Evolutionary conservation across 2,797 vertebrate genomes (phyloP), one percentile per base, ranked within the genome.

Genomic region (Columba guinea): DNA sequence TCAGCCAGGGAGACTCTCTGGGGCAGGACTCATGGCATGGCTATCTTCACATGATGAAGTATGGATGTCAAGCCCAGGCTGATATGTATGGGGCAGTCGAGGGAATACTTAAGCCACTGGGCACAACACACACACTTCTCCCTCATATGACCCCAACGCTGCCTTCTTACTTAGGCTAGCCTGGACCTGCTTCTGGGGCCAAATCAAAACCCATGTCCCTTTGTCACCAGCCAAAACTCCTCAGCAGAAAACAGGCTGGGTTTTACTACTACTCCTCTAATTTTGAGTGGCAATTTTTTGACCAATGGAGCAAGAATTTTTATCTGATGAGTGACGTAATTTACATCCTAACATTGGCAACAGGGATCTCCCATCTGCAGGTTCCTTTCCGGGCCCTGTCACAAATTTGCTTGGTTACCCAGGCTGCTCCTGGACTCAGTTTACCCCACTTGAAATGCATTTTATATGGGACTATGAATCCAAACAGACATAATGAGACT

Each of bases 71-170:
- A 70, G 32, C 5, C 28, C 37, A 2, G 21, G 7, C 7, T 52
- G 49, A 81, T 32, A 28, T 26, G n/a, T 1, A 37, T 0, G 0
- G 15, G 53, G 6, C 30, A 69, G 21, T 35, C 5, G 3, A 71
- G 9, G 11, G 15, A 64, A 52, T 3, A 6, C 8, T 9, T 26
- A 7, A 60, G 17, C 16, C 77, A 44, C 41, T 55, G 41, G 37
- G 37, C 17, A 30, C 5, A 55, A 4, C 1, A 1, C 0, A 1
- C 39, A 11, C 2, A 1, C 16, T 35, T 22, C 26, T 87, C n/a
- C 20, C 7, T 55, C 24, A 7, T 11, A 10, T 5, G 13, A 28
- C 27, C 34, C 26, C 32, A 84, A 2, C 3, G 0, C 11, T 32
- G 8, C 19, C 51, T 74, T 32, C 13, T 49, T 53, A 30, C 11